Evolutionary conservation across 92 coral and sea anemone species (phyloP).

Genomic region (Palythoa caribaeorum): DNA sequence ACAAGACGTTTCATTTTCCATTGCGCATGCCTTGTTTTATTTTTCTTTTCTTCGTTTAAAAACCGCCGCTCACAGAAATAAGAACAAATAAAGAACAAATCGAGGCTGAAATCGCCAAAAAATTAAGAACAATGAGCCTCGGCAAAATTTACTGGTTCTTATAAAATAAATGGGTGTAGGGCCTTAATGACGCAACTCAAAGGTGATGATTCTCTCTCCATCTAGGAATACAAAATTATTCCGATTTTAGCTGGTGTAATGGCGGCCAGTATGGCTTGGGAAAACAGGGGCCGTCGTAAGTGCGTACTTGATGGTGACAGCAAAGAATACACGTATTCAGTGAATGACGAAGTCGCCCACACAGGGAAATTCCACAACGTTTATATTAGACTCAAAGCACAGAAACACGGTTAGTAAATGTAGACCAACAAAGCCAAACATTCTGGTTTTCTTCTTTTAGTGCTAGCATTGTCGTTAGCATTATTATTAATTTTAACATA

Average conservation of each 20-base stretch:
- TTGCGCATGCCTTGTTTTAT: no score
- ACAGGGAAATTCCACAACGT: conserved; percentile 84
- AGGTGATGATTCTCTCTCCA: not conserved
- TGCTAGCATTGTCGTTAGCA: no score
- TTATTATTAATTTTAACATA: not conserved
- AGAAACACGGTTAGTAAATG: conserved; percentile 87
- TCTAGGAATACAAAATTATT: conserved; percentile 85
- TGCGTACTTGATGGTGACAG: conserved; percentile 74
- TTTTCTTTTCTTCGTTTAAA: no score
- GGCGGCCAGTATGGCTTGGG: conserved; percentile 90
- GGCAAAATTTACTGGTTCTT: no score
- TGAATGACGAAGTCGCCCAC: conserved; percentile 69
- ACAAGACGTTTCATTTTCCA: no score
- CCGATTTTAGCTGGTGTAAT: conserved; percentile 69
- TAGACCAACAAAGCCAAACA: not conserved
- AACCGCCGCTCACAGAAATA: no score
- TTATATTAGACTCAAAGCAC: conserved; percentile 92
- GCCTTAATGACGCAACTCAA: no score
- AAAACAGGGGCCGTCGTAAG: conserved; percentile 84
- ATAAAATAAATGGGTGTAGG: no score
- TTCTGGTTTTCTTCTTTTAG: not conserved
- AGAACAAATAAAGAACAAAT: no score
- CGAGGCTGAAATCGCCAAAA: no score
- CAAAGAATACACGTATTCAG: conserved; percentile 67
- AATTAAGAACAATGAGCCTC: no score